Evolutionary conservation across 1,140 invertebrate genomes (phyloP), one percentile per base, ranked within the genome.

Genomic region (Maniola jurtina): DNA sequence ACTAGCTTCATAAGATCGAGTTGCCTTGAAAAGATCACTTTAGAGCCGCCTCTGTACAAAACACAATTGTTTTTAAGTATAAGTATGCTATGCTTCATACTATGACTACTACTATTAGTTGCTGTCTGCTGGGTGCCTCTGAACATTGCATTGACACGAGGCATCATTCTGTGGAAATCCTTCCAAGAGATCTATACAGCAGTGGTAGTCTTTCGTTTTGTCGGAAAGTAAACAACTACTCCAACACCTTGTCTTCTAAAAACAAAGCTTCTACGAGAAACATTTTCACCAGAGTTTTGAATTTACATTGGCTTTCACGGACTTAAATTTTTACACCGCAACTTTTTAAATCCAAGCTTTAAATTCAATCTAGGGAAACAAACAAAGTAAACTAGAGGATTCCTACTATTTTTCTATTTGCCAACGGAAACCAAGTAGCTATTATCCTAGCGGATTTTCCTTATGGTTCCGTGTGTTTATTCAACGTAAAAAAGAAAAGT

Each of bases 271-370:
- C 42, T 6, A 45, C 42, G 15, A 25, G 48, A 13, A 52, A 52
- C 48, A 52, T 5, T 52, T 16, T 7, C 14, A 52, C 5, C 15
- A 52, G 14, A 16, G 15, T 52, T 14, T 52, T 52, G 48, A 25
- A 52, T 52, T 52, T 52, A 13, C 48, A 52, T 52, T 52, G 15
- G 48, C 48, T 52, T 52, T 52, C 16, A 25, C 16, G 16, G 48
- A 16, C 48, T 52, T 52, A 52, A 52, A 52, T 52, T 52, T 52
- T 52, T 52, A 52, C 48, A 11, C 48, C 48, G 16, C 48, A 52
- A 52, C 48, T 52, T 52, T 42, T 52, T 52, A 52, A 52, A 52
- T 16, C 48, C 48, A 15, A 16, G 48, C 48, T 52, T 52, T 52
- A 52, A 52, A 52, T 52, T 52, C 48, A 52, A 52, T 52, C 14